Evolutionary conservation across 2,113 vertebrate genomes (phyloP), one percentile per base, ranked within the genome.

Genomic region (Callithrix jacchus): DNA sequence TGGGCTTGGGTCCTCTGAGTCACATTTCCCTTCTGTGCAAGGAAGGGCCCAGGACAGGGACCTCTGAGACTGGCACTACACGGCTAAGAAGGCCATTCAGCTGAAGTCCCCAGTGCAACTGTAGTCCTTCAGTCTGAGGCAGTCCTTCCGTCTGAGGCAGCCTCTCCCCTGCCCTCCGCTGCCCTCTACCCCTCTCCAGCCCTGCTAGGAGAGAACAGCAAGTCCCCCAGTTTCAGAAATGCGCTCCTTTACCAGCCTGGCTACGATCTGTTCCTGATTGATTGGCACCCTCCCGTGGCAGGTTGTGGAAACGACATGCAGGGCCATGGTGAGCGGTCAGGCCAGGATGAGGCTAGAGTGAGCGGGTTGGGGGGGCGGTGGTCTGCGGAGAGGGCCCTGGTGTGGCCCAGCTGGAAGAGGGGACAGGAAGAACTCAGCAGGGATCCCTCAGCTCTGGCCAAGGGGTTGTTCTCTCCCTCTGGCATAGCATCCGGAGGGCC

Each of bases 301-400:
- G 25, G 0, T 45, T 14, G 0, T 86, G 85, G 56, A 52, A 47
- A 89, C 0, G 14, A 42, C 91, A 87, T 61, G 54, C 54, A 30
- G 54, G 61, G 10, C 45, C 0, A 0, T 0, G 2, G 42, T 1
- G 27, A 17, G 3, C 32, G 6, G 17, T 84, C 5, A 0, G 25
- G 70, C 47, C 1, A 49, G 16, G 12, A 13, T 30, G 14, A 6
- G 37, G 47, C 21, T 11, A 0, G 1, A 17, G 47, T 1, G 25
- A 64, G 32, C 35, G 0, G 30, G 8, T 2, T 17, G 3, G 1
- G 5, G 8, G 20, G 35, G 35, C 4, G 21, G 47, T 49, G 12
- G 25, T 40, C 20, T 47, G 25, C 9, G 0, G 10, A 80, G 68
- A 11, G 6, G 6, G 56, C 6, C 37, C 56, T 25, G 61, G 56